A percentile compares a stretch with the other conserved stretches of the same genome.
Conservation (phyloP, 2,888 invertebrate genomes). For the Nemoura dubitans region DNA sequence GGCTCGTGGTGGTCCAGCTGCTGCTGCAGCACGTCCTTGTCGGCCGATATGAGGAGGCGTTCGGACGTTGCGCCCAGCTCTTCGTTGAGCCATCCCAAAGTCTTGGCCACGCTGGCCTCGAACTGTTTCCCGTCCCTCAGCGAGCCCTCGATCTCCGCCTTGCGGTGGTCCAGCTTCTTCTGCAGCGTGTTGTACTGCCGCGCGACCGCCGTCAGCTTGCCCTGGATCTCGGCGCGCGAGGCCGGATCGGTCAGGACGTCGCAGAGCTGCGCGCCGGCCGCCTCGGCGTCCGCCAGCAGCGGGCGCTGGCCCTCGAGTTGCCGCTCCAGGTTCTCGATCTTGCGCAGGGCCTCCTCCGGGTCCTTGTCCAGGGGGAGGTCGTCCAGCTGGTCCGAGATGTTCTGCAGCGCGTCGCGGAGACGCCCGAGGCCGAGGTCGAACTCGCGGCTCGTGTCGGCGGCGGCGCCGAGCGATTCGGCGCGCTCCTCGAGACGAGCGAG, state of each 20-base stretch:
- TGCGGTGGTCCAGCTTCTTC: conserved; percentile 87
- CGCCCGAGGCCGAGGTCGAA: conserved; percentile 89
- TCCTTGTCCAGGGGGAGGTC: conserved; percentile 82
- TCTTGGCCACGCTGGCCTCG: conserved; percentile 86
- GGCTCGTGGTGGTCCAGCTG: conserved; percentile 91
- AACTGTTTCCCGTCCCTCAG: conserved; percentile 89
- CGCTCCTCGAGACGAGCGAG: conserved; percentile 82
- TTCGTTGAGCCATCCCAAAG: conserved; percentile 88
- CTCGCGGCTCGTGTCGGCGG: conserved; percentile 91
- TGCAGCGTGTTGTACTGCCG: conserved; percentile 88
- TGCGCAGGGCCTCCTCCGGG: conserved; percentile 86
- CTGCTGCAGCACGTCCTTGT: conserved; percentile 80
- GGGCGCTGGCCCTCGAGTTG: conserved; percentile 90
- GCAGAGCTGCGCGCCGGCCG: conserved; percentile 88
- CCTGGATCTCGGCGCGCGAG: conserved; percentile 89
- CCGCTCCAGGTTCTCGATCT: conserved; percentile 86
- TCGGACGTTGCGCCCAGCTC: conserved; percentile 80
- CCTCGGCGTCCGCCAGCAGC: conserved; percentile 85
- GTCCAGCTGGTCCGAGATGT: conserved; percentile 87
- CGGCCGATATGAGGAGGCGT: conserved; percentile 86
- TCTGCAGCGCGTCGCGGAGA: conserved; percentile 85
- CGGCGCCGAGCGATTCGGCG: conserved; percentile 88
- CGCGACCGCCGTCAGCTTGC: conserved; percentile 85
- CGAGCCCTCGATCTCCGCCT: conserved; percentile 89
- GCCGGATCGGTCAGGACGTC: conserved; percentile 90